A percentile compares a stretch with the other conserved stretches of the same genome.
Conservation (phyloP, 2,113 vertebrate genomes). For the Apodemus sylvaticus region DNA sequence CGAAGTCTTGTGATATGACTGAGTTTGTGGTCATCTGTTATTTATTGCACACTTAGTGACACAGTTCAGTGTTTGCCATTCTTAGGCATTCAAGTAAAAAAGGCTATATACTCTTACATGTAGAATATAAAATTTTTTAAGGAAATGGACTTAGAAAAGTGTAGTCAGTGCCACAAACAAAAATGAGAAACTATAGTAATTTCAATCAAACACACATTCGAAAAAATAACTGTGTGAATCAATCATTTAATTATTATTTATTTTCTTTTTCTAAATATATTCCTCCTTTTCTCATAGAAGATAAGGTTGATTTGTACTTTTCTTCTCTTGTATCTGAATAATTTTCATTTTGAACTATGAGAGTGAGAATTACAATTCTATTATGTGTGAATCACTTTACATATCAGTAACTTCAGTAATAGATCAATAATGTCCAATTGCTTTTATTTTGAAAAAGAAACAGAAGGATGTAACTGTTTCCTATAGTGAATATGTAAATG, state of each 20-base stretch:
- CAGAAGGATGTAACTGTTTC: not conserved
- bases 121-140: slow-evolving; percentile 1
- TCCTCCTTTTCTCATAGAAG: not conserved
- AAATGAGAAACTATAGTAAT: not conserved
- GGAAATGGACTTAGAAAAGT: not conserved
- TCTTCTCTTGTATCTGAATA: not conserved
- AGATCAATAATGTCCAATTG: not conserved
- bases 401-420: not conserved
- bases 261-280: slow-evolving; percentile 33
- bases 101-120: not conserved
- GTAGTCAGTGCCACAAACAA: not conserved
- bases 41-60: slow-evolving; percentile 35
- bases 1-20: not conserved
- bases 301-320: slow-evolving; percentile 27
- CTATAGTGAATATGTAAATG: not conserved
- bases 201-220: not conserved
- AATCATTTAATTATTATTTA: not conserved
- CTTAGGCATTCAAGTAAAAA: not conserved
- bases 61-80: not conserved
- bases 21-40: slow-evolving; percentile 2
- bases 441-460: slow-evolving; percentile 31
- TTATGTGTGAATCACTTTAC: not conserved
- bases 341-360: not conserved
- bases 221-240: not conserved
- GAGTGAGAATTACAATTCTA: not conserved